Evolutionary conservation across 2,797 vertebrate genomes (phyloP).

Genomic region (Hippocampus kuda): DNA sequence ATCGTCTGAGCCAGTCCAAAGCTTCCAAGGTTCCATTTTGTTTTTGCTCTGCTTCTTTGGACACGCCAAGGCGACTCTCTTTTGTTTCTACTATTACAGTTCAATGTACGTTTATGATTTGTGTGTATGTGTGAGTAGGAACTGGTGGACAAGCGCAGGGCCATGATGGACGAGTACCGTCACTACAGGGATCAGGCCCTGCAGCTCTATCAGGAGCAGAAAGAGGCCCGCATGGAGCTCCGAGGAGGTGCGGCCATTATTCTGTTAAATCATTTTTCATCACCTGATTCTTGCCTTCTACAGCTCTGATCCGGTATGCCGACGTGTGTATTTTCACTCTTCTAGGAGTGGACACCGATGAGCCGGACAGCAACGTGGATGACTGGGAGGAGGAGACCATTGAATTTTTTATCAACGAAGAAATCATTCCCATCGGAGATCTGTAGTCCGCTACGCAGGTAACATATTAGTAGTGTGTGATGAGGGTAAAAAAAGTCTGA

Average conservation of each 20-base stretch:
- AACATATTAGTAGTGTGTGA: conserved; percentile 4
- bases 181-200: conserved; percentile 78
- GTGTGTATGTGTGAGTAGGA: conserved; percentile 64
- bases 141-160: conserved; percentile 84
- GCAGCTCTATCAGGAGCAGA: conserved; percentile 80
- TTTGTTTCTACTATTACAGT: not conserved
- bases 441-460: conserved; percentile 83
- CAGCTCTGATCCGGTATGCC: not conserved
- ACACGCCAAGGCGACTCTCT: too few species aligned
- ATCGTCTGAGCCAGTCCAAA: conserved; percentile 97
- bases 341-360: conserved; percentile 87
- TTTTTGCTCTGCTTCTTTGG: not conserved
- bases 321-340: not conserved
- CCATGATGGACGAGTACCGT: conserved; percentile 95
- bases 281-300: too few species aligned
- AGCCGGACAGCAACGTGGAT: conserved; percentile 93
- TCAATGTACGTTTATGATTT: not conserved
- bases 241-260: conserved; percentile 72
- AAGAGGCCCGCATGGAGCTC: conserved; percentile 80
- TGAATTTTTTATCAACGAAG: conserved; percentile 99
- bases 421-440: conserved; percentile 89
- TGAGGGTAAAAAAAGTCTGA: too few species aligned
- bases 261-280: too few species aligned
- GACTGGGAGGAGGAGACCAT: conserved; percentile 99
- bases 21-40: conserved; percentile 83